A percentile compares a stretch with the other conserved stretches of the same genome.
Evolutionary conservation across 2,888 invertebrate species (phyloP).

Genomic region (Nomada flava): DNA sequence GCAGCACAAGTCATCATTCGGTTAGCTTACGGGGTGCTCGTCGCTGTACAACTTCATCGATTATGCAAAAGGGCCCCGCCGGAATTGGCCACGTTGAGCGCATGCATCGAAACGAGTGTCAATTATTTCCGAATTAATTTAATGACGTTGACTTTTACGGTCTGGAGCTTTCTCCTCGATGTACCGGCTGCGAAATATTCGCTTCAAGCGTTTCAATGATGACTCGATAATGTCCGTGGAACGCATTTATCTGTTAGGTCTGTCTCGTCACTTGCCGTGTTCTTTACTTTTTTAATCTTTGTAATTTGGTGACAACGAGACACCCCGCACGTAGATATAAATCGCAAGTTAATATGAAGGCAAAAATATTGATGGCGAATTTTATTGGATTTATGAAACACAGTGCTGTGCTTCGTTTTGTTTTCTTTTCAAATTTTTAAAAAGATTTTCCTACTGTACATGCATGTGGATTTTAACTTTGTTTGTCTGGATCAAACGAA

Average conservation of each 20-base stretch:
- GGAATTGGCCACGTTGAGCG: conserved; percentile 15
- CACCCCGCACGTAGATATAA: no score
- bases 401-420: no score
- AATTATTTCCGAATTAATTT: conserved; percentile 61
- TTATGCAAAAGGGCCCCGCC: conserved; percentile 47
- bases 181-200: background rate
- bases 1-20: conserved; percentile 50
- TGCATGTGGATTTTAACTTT: no score
- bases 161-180: conserved; percentile 11
- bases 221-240: conserved; percentile 9
- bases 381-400: no score
- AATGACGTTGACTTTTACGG: conserved; percentile 51
- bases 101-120: conserved; percentile 46
- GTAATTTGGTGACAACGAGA: background rate
- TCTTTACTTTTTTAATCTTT: background rate
- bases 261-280: background rate
- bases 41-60: conserved; percentile 59
- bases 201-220: background rate
- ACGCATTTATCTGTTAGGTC: conserved; percentile 1
- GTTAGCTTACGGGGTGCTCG: conserved; percentile 36
- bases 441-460: no score
- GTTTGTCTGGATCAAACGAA: no score
- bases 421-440: no score
- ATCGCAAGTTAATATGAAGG: no score
- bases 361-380: no score